Base-by-base conservation (phyloP, 2,888 invertebrate species). In the Bursaphelenchus okinawaensis region DNA sequence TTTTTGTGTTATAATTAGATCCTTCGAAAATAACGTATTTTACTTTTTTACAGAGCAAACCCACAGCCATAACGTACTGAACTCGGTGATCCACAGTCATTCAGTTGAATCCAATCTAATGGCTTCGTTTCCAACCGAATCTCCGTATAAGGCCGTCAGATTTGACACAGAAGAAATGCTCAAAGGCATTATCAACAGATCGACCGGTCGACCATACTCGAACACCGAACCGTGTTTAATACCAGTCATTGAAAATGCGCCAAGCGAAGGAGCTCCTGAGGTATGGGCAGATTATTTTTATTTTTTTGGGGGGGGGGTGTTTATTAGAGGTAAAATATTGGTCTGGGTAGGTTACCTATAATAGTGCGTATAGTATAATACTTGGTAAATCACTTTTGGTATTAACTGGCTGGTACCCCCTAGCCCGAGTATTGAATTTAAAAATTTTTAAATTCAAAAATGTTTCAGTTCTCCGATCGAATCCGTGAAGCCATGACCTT, bases 211-310 rank as follows among this genome's bases (percentile, higher is more conserved):
- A 16, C n/a, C 22, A 16, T 26, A 23, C 7, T 19, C 61, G 8
- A 64, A 62, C 63, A 62, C 61, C 3, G 27, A 62, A n/a, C 22
- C 64, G 6, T 64, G 27, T n/a, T 16, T 64, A 12, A 62, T 62
- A 24, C 62, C 62, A 29, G 28, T 62, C 9, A 62, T 62, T 26
- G 62, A 62, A 24, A 62, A 62, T 26, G 63, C 61, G 64, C 62
- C 62, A 4, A 64, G 61, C 2, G 62, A 62, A 20, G 29, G 64
- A 19, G 62, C 20, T 29, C 62, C 60, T 19, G 60, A 59, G 60
- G 60, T 59, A 40, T n/a, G 60, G 31, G 8, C 50, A 9, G 7
- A n/a, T 20, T 23, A n/a, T 50, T 9, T 50, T 50, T n/a, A 24
- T 56, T 56, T 20, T n/a, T n/a, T n/a, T n/a, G n/a, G n/a, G n/a